phyloP scores from a whole-genome alignment of 2,888 invertebrate genomes.

The Theristus sp. region DNA sequence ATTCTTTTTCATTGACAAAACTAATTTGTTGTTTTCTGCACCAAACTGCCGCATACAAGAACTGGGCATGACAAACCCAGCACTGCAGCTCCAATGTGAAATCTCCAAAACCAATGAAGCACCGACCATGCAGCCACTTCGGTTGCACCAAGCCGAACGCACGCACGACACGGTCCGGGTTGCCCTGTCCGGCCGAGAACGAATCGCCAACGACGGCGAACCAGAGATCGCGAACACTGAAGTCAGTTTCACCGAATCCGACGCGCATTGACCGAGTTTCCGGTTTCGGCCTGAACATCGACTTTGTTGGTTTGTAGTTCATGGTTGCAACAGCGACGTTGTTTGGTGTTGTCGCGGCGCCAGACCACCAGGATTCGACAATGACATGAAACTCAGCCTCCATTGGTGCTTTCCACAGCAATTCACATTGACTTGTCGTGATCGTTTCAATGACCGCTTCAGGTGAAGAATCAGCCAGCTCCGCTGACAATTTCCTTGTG shows the following conservation, averaged over 20 bases:
- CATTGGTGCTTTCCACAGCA: background rate
- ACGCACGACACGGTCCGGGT: conserved; percentile 13
- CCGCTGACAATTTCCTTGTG: background rate
- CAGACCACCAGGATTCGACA: no score
- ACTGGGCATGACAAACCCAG: background rate
- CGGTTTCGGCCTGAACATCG: background rate
- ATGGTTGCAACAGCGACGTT: no score
- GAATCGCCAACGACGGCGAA: conserved; percentile 22
- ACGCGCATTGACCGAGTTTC: background rate
- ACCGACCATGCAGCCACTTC: conserved; percentile 14
- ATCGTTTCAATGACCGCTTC: no score
- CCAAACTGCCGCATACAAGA: no score
- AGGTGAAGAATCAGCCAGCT: no score
- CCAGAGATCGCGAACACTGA: conserved; percentile 12
- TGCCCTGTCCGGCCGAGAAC: conserved; percentile 24
- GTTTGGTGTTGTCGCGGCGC: no score
- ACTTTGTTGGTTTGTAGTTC: background rate
- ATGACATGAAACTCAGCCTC: no score
- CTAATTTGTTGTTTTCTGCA: no score
- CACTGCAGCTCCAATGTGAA: background rate
- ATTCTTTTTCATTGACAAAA: no score
- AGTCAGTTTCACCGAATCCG: background rate
- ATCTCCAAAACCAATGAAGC: background rate
- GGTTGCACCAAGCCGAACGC: conserved; percentile 8
- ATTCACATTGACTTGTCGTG: background rate